Base-by-base conservation (phyloP, 2,797 vertebrate species). In the Sebastes oblongus region DNA sequence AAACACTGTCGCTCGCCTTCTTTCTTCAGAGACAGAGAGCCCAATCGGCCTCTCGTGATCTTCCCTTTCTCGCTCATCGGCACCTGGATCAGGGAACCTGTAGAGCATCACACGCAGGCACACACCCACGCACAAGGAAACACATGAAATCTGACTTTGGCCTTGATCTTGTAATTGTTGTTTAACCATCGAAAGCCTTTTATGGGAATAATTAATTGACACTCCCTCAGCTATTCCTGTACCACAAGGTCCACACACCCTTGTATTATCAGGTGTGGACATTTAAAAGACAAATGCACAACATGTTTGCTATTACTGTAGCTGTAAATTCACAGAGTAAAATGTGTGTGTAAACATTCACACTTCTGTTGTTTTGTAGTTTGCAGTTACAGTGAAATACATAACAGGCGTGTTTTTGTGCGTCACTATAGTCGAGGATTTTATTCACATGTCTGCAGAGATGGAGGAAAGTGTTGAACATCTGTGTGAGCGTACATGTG, bases 1-100 rank as follows among this genome's bases (percentile, higher is more conserved):
- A 99, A 99, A 88, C 97, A 99, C 82, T 99, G 98, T 29, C 97
- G 94, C 91, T 99, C 98, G 0, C 98, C 98, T 86, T 99, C 98
- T 86, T 99, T 99, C 87, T 95, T 93, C 54, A 99, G 94, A n/a
- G 98, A 99, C 66, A 99, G 94, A 3, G 98, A 99, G 39, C 98
- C 98, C 90, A 99, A 94, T 2, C 98, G 95, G 1, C 98, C 98
- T 34, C 98, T 94, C 0, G 97, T 97, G 93, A 98, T 97, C 94
- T 97, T 98, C 61, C 98, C 97, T 85, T 98, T 99, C 89, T 99
- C 98, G 0, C 96, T 98, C 97, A 98, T 97, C 1, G 98, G 97
- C 88, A 99, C 96, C 83, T 99, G 98, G 91, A 99, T 98, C 64
- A 99, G 96, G 77, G 98, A 99, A 11, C 98, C 98, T 99, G 84